phyloP scores from a whole-genome alignment of 2,888 invertebrate genomes.

The Copidosoma aretas region DNA sequence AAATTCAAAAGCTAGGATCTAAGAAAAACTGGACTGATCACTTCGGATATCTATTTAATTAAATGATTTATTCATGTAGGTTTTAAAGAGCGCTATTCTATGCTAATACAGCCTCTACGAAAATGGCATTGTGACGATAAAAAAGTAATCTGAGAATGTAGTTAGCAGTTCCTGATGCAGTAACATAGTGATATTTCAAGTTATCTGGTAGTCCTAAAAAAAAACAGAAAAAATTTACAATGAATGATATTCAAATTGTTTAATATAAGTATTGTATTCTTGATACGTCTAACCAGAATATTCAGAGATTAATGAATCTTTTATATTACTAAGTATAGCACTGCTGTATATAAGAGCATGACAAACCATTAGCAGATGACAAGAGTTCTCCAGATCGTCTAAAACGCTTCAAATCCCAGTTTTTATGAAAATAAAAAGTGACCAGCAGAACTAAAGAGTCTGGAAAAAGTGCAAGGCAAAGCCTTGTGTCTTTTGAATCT shows the following conservation, averaged over 20 bases:
- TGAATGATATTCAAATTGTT: background rate
- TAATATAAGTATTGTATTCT: slow-evolving; percentile 9
- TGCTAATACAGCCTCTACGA: slow-evolving; percentile 89
- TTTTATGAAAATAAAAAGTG: slow-evolving; percentile 87
- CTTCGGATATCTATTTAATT: slow-evolving; percentile 77
- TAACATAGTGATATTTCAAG: slow-evolving; percentile 69
- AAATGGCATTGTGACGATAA: slow-evolving; percentile 79
- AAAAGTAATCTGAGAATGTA: slow-evolving; percentile 86
- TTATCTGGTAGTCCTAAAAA: slow-evolving; percentile 73
- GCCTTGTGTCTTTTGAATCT: slow-evolving; percentile 73
- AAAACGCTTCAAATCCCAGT: slow-evolving; percentile 85
- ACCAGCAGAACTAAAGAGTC: slow-evolving; percentile 94
- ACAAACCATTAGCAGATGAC: slow-evolving; percentile 88
- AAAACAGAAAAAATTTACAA: too few species aligned
- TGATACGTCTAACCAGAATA: slow-evolving; percentile 72
- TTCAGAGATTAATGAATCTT: slow-evolving; percentile 82
- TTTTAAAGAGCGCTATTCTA: slow-evolving; percentile 88
- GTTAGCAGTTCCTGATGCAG: slow-evolving; percentile 72
- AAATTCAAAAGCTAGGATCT: slow-evolving; percentile 80
- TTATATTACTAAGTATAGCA: slow-evolving; percentile 78
- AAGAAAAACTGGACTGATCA: slow-evolving; percentile 72
- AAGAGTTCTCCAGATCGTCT: slow-evolving; percentile 93
- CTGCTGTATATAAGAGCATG: slow-evolving; percentile 91
- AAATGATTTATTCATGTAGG: slow-evolving; percentile 78
- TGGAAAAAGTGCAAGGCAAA: slow-evolving; percentile 79